Percentiles rank a stretch among this genome's conserved stretches.
These are phyloP conservation scores for Leucoptera coffeella DNA, from an alignment of 2,888 invertebrate genomes.

Conservation along the genomic window DNA sequence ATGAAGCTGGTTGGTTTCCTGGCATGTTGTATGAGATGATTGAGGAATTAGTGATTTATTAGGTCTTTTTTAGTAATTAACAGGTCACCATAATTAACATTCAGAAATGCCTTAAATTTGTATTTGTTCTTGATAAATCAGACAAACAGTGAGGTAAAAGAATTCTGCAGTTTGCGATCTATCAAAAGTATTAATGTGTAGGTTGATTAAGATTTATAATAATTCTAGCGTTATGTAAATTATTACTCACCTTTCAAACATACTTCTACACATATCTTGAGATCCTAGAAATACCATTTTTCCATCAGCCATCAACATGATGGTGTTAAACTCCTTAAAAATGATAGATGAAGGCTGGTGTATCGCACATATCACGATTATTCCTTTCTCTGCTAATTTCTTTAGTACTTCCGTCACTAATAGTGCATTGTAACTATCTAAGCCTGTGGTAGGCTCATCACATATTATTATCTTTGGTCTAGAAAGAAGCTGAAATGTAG, in stretches of 20 bases:
- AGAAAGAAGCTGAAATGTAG: slow-evolving; percentile 64
- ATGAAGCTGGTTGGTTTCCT: too few species aligned
- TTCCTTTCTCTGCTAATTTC: slow-evolving; percentile 56
- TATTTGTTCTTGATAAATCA: too few species aligned
- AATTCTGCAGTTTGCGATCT: too few species aligned
- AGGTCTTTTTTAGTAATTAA: too few species aligned
- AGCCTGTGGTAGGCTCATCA: slow-evolving; percentile 88
- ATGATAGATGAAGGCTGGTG: slow-evolving; percentile 86
- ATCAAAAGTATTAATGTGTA: too few species aligned
- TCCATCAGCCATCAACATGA: slow-evolving; percentile 72
- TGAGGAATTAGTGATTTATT: too few species aligned
- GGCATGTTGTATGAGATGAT: too few species aligned
- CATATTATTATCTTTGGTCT: slow-evolving; percentile 84
- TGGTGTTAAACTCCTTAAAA: slow-evolving; percentile 71
- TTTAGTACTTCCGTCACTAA: slow-evolving; percentile 66
- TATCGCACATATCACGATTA: slow-evolving; percentile 77
- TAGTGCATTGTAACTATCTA: slow-evolving; percentile 84
- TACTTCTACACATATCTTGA: slow-evolving; percentile 53
- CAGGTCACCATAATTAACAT: too few species aligned
- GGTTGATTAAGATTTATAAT: too few species aligned
- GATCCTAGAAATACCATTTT: slow-evolving; percentile 70
- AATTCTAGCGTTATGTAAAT: too few species aligned
- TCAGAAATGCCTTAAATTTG: too few species aligned
- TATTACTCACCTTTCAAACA: slow-evolving; percentile 66
- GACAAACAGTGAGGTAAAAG: too few species aligned